phyloP scores from a whole-genome alignment of 2,113 vertebrate genomes.

The Osmerus eperlanus region DNA sequence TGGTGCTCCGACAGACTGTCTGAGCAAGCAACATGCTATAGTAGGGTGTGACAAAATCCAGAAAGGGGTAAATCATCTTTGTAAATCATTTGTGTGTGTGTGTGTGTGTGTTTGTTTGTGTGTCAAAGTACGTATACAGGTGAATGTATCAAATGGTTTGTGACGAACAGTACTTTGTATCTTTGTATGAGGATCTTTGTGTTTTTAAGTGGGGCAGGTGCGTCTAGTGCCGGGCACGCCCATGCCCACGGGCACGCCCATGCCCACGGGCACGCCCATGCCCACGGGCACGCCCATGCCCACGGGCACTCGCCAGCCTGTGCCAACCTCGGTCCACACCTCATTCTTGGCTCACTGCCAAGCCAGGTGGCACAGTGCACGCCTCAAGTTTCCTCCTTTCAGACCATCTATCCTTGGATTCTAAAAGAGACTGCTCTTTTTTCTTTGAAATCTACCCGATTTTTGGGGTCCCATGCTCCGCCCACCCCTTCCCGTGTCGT shows the following conservation, averaged over 20 bases:
- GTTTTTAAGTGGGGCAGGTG: too few relatives aligned
- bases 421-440: not conserved
- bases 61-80: too few relatives aligned
- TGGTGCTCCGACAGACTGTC: conserved; percentile 35
- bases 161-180: too few relatives aligned
- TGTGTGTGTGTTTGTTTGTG: not conserved
- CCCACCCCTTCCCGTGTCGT: conserved; percentile 35
- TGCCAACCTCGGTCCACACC: conserved; percentile 23
- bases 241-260: not conserved
- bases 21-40: conserved; percentile 2
- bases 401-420: conserved; percentile 50
- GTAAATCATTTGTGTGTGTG: not conserved
- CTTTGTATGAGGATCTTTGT: too few relatives aligned
- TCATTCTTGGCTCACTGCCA: conserved; percentile 49
- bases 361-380: conserved; percentile 55
- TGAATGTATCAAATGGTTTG: too few relatives aligned
- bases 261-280: not conserved
- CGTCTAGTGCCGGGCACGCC: too few relatives aligned
- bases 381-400: conserved; percentile 55
- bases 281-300: conserved; percentile 3
- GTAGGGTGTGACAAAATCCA: too few relatives aligned
- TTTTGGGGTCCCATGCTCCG: not conserved
- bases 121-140: not conserved
- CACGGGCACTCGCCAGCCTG: conserved; percentile 12
- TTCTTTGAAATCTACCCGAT: not conserved